Percentiles rank a stretch among this genome's conserved stretches.
Evolutionary conservation across 1,140 invertebrate species (phyloP).

Genomic region (Leptonema lineaticorne): DNA sequence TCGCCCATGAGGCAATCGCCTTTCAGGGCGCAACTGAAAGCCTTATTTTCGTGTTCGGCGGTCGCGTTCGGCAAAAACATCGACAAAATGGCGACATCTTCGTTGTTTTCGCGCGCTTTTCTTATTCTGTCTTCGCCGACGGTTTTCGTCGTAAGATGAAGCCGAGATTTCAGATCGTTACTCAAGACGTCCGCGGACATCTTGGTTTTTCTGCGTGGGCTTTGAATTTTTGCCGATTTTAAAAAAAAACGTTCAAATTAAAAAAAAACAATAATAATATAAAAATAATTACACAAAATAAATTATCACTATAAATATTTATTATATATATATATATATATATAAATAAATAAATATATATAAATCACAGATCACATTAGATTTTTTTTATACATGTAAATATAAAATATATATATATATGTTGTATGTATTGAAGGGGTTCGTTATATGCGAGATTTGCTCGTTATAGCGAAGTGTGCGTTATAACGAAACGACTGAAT

Average conservation of each 20-base stretch:
- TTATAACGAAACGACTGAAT: too few relatives aligned
- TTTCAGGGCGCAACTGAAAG: slow-evolving; percentile 74
- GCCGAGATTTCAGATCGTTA: slow-evolving; percentile 70
- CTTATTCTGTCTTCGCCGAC: slow-evolving; percentile 74
- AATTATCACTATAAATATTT: too few relatives aligned
- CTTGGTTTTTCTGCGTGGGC: slow-evolving; percentile 35
- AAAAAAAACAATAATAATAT: neutral
- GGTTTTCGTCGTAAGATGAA: slow-evolving; percentile 73
- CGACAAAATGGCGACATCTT: slow-evolving; percentile 81
- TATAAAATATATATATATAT: too few relatives aligned
- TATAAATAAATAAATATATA: too few relatives aligned
- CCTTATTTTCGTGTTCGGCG: slow-evolving; percentile 67
- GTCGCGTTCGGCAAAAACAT: slow-evolving; percentile 74
- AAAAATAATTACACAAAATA: neutral
- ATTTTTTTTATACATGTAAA: too few relatives aligned
- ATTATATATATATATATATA: too few relatives aligned
- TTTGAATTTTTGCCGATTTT: slow-evolving; percentile 24
- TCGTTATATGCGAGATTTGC: neutral
- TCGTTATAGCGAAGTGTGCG: neutral
- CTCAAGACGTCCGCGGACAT: slow-evolving; percentile 76
- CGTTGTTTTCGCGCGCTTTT: slow-evolving; percentile 75
- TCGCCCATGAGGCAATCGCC: slow-evolving; percentile 75
- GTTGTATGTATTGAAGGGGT: neutral
- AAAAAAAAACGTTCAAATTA: neutral
- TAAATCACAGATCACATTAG: too few relatives aligned